Percentiles rank a stretch among this genome's conserved stretches.
Evolutionary conservation across 2,797 vertebrate species (phyloP).

Genomic region (Leptatherina wallacei): DNA sequence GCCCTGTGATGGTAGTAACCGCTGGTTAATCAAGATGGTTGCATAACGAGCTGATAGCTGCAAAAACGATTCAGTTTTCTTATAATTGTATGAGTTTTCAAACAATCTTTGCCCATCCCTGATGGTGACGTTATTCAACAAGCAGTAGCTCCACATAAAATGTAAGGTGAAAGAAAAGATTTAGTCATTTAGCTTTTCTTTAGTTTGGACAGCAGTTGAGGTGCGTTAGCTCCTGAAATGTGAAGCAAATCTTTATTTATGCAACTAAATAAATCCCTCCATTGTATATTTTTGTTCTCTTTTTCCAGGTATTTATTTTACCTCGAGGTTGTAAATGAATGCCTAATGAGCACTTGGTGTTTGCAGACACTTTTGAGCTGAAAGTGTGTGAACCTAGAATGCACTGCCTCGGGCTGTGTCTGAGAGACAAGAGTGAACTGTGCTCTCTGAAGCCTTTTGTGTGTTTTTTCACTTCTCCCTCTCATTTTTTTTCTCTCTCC

Average conservation of each 20-base stretch:
- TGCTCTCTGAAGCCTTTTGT: constrained; percentile 61
- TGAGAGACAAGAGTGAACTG: constrained; percentile 61
- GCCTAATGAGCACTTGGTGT: constrained; percentile 59
- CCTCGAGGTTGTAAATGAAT: constrained; percentile 45
- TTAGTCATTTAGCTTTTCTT: background rate
- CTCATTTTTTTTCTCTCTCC: background rate
- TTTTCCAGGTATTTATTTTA: constrained; percentile 35
- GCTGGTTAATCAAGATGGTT: too few relatives aligned
- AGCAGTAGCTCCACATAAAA: background rate
- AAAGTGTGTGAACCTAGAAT: constrained; percentile 47
- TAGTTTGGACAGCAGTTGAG: background rate
- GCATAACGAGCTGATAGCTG: too few relatives aligned
- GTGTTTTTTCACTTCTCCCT: constrained; percentile 44
- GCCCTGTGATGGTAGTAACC: too few relatives aligned
- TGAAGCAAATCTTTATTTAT: constrained; percentile 33
- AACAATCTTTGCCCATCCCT: too few relatives aligned
- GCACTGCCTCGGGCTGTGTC: constrained; percentile 59
- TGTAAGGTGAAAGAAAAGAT: background rate
- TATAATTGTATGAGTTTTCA: too few relatives aligned
- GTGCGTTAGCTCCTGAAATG: background rate
- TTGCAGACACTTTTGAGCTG: constrained; percentile 40
- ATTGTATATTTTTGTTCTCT: constrained; percentile 10
- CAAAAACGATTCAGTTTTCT: too few relatives aligned
- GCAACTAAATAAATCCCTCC: constrained; percentile 28
- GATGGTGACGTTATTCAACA: background rate